phyloP scores from a whole-genome alignment of 2,888 invertebrate species.

The Clusia tigrina region DNA sequence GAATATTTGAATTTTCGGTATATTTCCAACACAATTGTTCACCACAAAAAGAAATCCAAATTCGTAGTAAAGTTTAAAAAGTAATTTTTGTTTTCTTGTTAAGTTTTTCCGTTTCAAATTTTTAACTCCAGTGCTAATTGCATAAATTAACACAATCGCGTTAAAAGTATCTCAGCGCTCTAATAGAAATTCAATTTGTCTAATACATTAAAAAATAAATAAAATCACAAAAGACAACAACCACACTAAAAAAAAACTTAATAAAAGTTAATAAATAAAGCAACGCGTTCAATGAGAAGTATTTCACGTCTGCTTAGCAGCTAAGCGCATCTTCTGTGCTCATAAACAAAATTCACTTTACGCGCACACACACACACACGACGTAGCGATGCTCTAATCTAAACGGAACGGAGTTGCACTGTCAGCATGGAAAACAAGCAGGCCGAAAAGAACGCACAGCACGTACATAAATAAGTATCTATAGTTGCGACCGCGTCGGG shows the following conservation, averaged over 20 bases:
- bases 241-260: neutral
- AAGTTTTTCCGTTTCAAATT: slow-evolving; percentile 3
- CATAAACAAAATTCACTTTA: neutral
- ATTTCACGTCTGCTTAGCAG: slow-evolving; percentile 1
- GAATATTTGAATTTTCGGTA: too few relatives aligned
- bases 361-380: too few relatives aligned
- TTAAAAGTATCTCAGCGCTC: slow-evolving; percentile 20
- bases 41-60: too few relatives aligned
- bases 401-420: too few relatives aligned
- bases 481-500: neutral
- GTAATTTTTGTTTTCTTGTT: slow-evolving; percentile 3
- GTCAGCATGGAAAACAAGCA: too few relatives aligned
- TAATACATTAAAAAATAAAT: neutral
- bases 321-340: too few relatives aligned
- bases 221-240: neutral
- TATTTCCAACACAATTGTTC: too few relatives aligned
- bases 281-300: neutral
- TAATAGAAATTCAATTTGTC: neutral
- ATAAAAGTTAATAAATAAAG: neutral
- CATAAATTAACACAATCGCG: slow-evolving; percentile 16
- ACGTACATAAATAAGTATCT: too few relatives aligned
- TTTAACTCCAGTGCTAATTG: slow-evolving; percentile 17
- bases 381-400: too few relatives aligned
- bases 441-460: neutral
- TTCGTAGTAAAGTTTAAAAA: neutral